phyloP scores from a whole-genome alignment of 2,113 vertebrate species.

The Lutjanus erythropterus region DNA sequence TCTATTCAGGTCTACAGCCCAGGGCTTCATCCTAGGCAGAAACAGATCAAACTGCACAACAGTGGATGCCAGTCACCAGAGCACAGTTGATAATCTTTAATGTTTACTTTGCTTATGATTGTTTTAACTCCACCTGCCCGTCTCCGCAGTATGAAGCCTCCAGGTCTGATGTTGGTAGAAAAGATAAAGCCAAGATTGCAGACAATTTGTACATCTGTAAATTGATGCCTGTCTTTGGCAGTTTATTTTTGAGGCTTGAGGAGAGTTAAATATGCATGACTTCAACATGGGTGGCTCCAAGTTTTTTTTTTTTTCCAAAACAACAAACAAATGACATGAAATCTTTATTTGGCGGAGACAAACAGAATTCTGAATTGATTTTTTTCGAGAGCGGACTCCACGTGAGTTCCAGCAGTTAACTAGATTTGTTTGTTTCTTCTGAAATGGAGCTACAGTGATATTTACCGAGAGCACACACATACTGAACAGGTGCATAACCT shows the following conservation, averaged over 20 bases:
- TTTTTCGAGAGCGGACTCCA: conserved; percentile 47
- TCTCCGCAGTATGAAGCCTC: conserved; percentile 45
- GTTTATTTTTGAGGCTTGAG: conserved; percentile 73
- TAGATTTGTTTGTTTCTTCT: conserved; percentile 73
- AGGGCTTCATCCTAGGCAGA: conserved; percentile 70
- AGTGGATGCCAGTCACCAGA: conserved; percentile 57
- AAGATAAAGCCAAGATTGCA: conserved; percentile 52
- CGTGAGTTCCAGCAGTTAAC: conserved; percentile 66
- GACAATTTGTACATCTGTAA: conserved; percentile 71
- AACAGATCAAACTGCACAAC: conserved; percentile 71
- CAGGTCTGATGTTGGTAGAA: conserved; percentile 39
- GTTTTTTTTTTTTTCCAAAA: conserved; percentile 52
- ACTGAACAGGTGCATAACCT: conserved; percentile 23
- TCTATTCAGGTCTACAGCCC: conserved; percentile 61
- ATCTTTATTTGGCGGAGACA: conserved; percentile 78
- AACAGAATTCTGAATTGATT: conserved; percentile 77
- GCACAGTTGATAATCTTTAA: conserved; percentile 68
- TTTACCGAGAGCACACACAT: conserved; percentile 48
- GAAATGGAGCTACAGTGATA: conserved; percentile 60
- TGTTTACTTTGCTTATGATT: conserved; percentile 69
- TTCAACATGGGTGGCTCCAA: conserved; percentile 70
- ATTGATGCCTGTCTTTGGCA: conserved; percentile 67
- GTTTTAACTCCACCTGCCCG: conserved; percentile 64
- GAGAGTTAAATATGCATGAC: conserved; percentile 77
- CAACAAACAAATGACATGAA: conserved; percentile 79